Conservation (phyloP, 2,113 vertebrate genomes). For the Bos indicus region DNA sequence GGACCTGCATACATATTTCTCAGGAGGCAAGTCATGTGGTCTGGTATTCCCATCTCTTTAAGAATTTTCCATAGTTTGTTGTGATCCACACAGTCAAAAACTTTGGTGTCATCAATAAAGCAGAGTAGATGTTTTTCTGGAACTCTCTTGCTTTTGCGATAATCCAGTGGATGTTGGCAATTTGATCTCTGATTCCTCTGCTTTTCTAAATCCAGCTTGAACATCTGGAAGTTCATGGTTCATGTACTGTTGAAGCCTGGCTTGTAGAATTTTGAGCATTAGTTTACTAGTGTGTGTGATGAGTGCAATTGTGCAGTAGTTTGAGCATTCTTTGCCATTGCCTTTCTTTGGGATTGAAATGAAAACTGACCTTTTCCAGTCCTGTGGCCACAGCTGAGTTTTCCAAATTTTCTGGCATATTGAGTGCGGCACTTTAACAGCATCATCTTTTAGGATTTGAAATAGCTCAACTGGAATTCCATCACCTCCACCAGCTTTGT, state of each 20-base stretch:
- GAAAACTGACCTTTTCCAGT: not conserved
- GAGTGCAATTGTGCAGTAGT: not conserved
- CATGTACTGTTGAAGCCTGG: not conserved
- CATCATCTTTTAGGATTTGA: not conserved
- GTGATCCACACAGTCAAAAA: not conserved
- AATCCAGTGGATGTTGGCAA: not conserved
- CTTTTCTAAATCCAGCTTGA: not conserved
- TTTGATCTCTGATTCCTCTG: not conserved
- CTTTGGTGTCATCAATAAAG: not conserved
- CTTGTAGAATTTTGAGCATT: not conserved
- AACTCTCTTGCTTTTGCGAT: not conserved
- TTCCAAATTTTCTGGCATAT: not conserved
- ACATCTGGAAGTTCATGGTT: not conserved
- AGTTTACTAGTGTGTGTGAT: not conserved
- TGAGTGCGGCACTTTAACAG: not conserved
- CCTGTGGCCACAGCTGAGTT: not conserved
- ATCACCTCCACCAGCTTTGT: not conserved
- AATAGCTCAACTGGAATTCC: not conserved
- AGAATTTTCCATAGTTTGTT: not conserved
- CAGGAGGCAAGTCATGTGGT: not conserved
- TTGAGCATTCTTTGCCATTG: not conserved
- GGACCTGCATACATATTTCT: not conserved
- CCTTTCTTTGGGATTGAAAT: not conserved
- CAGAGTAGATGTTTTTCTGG: not conserved
- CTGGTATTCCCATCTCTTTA: not conserved